Base-by-base conservation (phyloP, 2,888 invertebrate species). In the Cepaea hortensis region DNA sequence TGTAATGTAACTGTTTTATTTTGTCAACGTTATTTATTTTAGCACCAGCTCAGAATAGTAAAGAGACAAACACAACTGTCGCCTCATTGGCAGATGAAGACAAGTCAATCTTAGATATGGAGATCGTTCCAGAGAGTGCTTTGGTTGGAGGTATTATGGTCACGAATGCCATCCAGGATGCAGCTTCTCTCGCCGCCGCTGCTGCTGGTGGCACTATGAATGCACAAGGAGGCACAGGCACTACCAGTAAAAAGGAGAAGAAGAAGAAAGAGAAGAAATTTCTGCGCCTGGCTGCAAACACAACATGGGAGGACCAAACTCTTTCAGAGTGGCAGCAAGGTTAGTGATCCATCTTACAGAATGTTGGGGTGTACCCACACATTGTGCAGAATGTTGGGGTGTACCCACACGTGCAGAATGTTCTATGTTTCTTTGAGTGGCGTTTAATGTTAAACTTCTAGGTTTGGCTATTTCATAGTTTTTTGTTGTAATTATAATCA, bases 301-400 rank as follows among this genome's bases (percentile, higher is more conserved):
- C 97, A 91, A 97, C 97, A 0, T 99, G 99, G 99, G 99, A 99
- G 95, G 99, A 99, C 95, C 96, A 96, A 48, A 97, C 98, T 0
- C 95, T 99, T 84, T 95, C 96, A 35, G 99, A 99, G 93, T 99
- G 99, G 99, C 97, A 98, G n/a, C 97, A 98, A 90, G 96, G 96
- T 96, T 91, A 92, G 93, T 76, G 1, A n/a, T 77, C 20, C 35
- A 35, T 35, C 35, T 35, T 35, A 1, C 35, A 35, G 35, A 35
- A 35, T 35, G 35, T 35, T 35, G 35, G 35, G 1, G 35, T 35
- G 35, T 35, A 35, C 35, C 35, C 35, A 35, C 35, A 35, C 35
- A 35, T 35, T 35, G 35, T 35, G 35, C 35, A 35, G 35, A 35
- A 35, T 35, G 35, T 35, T 35, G 35, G 35, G 35, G 35, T 35